These are phyloP conservation scores for Alligator mississippiensis DNA, from an alignment of 2,113 vertebrate species.

Conservation along the genomic window DNA sequence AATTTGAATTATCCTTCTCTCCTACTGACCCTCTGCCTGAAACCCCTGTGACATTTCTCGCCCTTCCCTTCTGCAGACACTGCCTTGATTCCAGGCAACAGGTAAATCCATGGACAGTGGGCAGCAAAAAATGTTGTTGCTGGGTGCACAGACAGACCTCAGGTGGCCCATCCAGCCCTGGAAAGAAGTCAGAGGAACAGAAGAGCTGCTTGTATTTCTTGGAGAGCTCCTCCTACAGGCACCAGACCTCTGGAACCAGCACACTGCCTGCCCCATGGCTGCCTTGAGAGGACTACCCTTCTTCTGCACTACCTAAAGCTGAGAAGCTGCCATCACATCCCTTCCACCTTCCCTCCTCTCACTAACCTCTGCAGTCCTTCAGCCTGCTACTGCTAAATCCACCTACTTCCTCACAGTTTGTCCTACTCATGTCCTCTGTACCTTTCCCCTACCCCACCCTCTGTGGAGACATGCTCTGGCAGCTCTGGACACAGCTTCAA, in stretches of 20 bases:
- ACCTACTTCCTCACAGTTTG: too few species aligned
- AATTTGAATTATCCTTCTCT: too few species aligned
- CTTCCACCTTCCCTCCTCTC: not conserved
- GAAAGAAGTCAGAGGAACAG: rapidly evolving
- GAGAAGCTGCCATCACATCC: not conserved
- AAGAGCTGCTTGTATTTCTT: not conserved
- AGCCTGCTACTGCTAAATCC: too few species aligned
- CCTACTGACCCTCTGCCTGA: too few species aligned
- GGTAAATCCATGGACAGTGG: not conserved
- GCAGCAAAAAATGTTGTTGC: not conserved
- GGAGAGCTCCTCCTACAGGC: not conserved
- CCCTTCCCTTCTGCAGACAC: too few species aligned
- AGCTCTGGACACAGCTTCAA: not conserved
- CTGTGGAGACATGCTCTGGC: too few species aligned
- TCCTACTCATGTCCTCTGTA: rapidly evolving
- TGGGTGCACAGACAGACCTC: not conserved
- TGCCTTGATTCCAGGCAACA: too few species aligned
- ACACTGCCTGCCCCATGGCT: not conserved
- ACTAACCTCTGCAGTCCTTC: not conserved
- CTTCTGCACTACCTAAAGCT: not conserved
- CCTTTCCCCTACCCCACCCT: not conserved
- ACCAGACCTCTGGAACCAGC: not conserved
- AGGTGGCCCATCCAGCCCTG: not conserved
- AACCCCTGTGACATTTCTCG: too few species aligned
- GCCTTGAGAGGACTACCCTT: too few species aligned